Percentiles rank a stretch among this genome's conserved stretches.
Conservation (phyloP, 2,797 vertebrate species). For the Chloroceryle amazona region DNA sequence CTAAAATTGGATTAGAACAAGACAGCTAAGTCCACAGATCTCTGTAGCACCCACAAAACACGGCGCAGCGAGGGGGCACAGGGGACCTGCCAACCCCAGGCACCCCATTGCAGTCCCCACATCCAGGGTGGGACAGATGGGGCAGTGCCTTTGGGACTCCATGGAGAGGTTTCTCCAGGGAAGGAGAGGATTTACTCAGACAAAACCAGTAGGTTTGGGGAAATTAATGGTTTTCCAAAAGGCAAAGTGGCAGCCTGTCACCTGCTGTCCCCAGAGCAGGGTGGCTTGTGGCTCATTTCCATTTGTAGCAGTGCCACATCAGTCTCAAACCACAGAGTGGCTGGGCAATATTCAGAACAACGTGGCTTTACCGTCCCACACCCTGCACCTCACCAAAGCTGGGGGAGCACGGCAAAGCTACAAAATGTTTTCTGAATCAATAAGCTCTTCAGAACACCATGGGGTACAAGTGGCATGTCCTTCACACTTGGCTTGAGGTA, state of each 20-base stretch:
- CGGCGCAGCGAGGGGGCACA: fast-evolving
- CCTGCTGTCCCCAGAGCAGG: fast-evolving
- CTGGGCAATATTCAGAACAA: not conserved
- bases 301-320: not conserved
- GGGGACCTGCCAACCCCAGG: not conserved
- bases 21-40: conserved; percentile 67
- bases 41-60: not conserved
- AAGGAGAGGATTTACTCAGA: not conserved
- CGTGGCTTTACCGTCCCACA: not conserved
- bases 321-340: not conserved
- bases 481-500: not conserved
- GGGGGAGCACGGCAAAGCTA: not conserved
- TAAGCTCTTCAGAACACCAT: not conserved
- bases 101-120: not conserved
- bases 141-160: not conserved
- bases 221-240: not conserved
- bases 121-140: fast-evolving
- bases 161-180: not conserved
- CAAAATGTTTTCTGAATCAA: not conserved
- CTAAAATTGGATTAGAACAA: conserved; percentile 81
- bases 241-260: not conserved
- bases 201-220: not conserved
- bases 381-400: not conserved
- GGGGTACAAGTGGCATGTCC: not conserved
- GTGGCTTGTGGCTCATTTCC: not conserved